Conservation (phyloP, 2,113 vertebrate species). For the Oncorhynchus nerka region DNA sequence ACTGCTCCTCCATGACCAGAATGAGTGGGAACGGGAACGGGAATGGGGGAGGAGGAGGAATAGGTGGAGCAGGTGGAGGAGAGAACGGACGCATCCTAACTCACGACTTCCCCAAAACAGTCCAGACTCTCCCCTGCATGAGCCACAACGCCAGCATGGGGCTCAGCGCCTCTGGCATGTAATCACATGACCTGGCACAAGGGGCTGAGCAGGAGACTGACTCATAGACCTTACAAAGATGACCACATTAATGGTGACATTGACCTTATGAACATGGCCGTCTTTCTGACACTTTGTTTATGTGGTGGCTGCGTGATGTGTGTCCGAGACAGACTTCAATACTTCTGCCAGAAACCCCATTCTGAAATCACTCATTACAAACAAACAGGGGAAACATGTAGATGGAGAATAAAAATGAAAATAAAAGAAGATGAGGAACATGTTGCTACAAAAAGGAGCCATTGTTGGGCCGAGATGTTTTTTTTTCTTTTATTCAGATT, state of each 20-base stretch:
- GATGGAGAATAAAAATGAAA: conserved; percentile 32
- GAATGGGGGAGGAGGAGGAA: conserved; percentile 64
- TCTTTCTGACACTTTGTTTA: conserved; percentile 47
- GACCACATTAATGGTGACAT: no score
- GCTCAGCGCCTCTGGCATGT: conserved; percentile 96
- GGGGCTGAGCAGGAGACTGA: conserved; percentile 62
- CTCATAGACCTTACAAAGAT: conserved; percentile 7
- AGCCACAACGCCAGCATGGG: conserved; percentile 96
- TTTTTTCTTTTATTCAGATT: conserved; percentile 29
- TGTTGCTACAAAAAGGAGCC: conserved; percentile 76
- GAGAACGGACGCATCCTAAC: conserved; percentile 96
- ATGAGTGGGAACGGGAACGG: conserved; percentile 72
- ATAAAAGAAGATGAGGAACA: conserved; percentile 31
- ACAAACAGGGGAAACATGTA: conserved; percentile 39
- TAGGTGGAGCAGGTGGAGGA: conserved; percentile 64
- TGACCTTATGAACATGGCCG: conserved; percentile 53
- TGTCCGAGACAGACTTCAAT: conserved; percentile 6
- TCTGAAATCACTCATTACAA: conserved; percentile 50
- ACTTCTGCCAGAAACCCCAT: conserved; percentile 92
- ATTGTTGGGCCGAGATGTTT: conserved; percentile 59
- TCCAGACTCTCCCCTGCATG: conserved; percentile 98
- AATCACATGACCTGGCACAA: conserved; percentile 70
- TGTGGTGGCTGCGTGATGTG: no score
- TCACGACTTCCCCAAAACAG: conserved; percentile 97
- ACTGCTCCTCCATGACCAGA: conserved; percentile 90